Evolutionary conservation across 2,888 invertebrate genomes (phyloP), one percentile per base, ranked within the genome.

Genomic region (Tryphoninae sp.): DNA sequence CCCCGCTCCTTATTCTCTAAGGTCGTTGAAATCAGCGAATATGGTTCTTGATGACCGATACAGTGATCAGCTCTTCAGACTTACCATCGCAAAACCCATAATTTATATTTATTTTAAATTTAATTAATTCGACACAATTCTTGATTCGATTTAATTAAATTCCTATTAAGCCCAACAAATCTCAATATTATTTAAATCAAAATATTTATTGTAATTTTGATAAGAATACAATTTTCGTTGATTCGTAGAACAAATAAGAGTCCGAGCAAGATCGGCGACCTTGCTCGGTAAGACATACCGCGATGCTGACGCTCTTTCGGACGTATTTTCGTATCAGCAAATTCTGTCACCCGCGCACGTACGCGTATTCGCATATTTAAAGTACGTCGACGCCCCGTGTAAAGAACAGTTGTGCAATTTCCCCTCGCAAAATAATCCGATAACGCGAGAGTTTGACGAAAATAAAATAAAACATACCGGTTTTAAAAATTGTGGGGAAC

Each of bases 211-310:
- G 33, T 6, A 33, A 45, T 45, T 45, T 45, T 13, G 9, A 13
- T 55, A 1, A 19, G 19, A 19, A 19, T 19, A 19, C 1, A 1
- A 67, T 68, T 68, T 55, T 19, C 40, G 55, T 71, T 22, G 2
- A 59, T 42, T 45, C n/a, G 45, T 68, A 55, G 7, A 22, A 23
- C 42, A 40, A 40, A 68, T 13, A 22, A 16, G 40, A 68, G 19
- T 19, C 19, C 19, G 19, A 19, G 19, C 19, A 19, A 19, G 58
- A 76, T 58, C 55, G 23, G 33, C 42, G 53, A 69, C 67, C 62
- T 79, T 49, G 87, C 83, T 87, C 81, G 87, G 45, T 83, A 59
- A 69, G 53, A 71, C 86, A 88, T 88, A 87, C 85, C 86, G 81
- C 42, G 72, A 80, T 82, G 86, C 72, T 85, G 87, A 87, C 86